phyloP scores from a whole-genome alignment of 2,888 invertebrate genomes.

The Malacosoma neustria region DNA sequence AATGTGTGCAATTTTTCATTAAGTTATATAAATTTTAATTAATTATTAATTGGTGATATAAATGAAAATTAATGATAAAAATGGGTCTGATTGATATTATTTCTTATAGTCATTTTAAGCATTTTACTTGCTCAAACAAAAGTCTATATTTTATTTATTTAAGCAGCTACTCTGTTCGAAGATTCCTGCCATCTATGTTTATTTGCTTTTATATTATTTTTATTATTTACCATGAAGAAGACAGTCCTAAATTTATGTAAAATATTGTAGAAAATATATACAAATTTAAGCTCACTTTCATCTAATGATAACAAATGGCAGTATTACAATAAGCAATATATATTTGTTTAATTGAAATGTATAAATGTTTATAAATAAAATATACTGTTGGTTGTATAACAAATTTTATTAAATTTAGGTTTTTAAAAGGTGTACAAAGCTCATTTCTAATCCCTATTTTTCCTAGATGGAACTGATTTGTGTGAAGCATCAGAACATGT shows the following conservation, averaged over 20 bases:
- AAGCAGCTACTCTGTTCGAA: slow-evolving; percentile 3
- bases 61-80: neutral
- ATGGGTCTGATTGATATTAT: neutral
- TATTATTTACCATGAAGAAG: neutral
- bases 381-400: slow-evolving; percentile 68
- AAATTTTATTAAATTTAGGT: slow-evolving; percentile 22
- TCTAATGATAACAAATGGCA: slow-evolving; percentile 39
- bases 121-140: slow-evolving; percentile 23
- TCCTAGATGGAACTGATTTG: no score
- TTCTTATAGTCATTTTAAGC: slow-evolving; percentile 17
- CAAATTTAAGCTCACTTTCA: neutral
- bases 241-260: neutral
- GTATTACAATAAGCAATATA: slow-evolving; percentile 68
- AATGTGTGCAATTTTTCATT: no score
- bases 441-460: neutral
- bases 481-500: no score
- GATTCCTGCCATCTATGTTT: neutral
- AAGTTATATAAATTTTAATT: no score
- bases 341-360: slow-evolving; percentile 58
- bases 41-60: neutral
- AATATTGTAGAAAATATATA: slow-evolving; percentile 3
- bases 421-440: neutral
- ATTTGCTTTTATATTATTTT: neutral
- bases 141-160: slow-evolving; percentile 11
- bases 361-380: slow-evolving; percentile 69